Base-by-base conservation (phyloP, 2,888 invertebrate genomes). In the Clitarchus hookeri region DNA sequence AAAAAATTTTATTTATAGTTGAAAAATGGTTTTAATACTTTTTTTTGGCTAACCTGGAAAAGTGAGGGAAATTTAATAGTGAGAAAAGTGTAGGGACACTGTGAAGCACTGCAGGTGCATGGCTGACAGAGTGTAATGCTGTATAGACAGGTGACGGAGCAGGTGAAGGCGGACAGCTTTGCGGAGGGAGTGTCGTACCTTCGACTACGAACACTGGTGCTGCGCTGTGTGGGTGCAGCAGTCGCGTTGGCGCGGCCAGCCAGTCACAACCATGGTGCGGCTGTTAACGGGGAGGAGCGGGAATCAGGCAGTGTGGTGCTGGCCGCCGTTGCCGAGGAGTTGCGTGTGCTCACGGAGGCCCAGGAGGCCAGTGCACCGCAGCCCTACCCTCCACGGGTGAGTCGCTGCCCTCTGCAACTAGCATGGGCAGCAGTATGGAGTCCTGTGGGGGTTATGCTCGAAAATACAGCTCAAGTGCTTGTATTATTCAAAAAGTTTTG, bases 151-250 rank as follows among this genome's bases (percentile, higher is more conserved):
- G 84, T 87, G 36, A 84, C 84, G 11, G 84, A 87, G 53, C 84
- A 87, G 48, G 79, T 86, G 26, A 77, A 77, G 84, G 25, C 26
- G 80, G 84, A 82, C 9, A 88, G 86, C 44, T 88, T 88, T 84
- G 27, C 84, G 19, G 87, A 88, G 44, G 89, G 91, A 89, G 89
- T 90, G 88, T 90, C 90, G 0, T 91, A 92, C 91, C 87, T 92
- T 83, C 90, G 90, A 86, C 87, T 92, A 23, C 90, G 92, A 6
- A 91, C 91, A 88, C 88, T 91, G 86, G 89, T 90, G 48, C 88
- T 92, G 80, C 90, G 87, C 19, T 87, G 87, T 23, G 25, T 88
- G 65, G 87, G 88, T 19, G 88, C 88, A 16, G 88, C 88, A 16
- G 85, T 87, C 13, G 85, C 54, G 12, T 23, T 87, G 19, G 84